These are phyloP conservation scores for Esperia sulphurella DNA, from an alignment of 2,888 invertebrate genomes.

Conservation along the genomic window DNA sequence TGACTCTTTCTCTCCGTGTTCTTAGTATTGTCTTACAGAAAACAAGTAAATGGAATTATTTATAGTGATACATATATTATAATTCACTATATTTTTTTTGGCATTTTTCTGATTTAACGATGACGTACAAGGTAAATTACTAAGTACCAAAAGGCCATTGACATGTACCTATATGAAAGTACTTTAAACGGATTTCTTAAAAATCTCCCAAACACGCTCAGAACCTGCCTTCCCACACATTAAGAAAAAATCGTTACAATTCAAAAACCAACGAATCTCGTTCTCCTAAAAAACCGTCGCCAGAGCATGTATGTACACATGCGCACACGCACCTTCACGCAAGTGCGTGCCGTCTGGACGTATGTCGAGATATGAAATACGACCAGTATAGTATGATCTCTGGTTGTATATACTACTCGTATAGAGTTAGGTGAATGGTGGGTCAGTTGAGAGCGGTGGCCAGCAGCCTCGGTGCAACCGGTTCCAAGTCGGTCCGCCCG, in stretches of 20 bases:
- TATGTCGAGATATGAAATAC: constrained; percentile 13
- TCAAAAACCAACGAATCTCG: constrained; percentile 22
- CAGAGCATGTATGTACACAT: constrained; percentile 10
- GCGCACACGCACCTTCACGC: constrained; percentile 20
- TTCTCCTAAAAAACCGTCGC: constrained; percentile 20
- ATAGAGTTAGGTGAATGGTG: neutral
- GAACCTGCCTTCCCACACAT: constrained; percentile 11
- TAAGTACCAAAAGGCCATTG: no score
- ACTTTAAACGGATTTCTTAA: neutral
- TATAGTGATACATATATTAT: no score
- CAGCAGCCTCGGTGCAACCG: constrained; percentile 57
- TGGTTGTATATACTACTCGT: neutral
- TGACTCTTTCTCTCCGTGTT: no score
- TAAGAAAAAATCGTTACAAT: constrained; percentile 20
- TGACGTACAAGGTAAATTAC: no score
- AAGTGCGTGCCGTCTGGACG: constrained; percentile 19
- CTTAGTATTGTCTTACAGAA: no score
- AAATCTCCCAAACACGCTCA: constrained; percentile 6
- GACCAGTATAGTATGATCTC: constrained; percentile 25
- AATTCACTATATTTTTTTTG: no score
- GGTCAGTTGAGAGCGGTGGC: constrained; percentile 24
- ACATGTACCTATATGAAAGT: no score
- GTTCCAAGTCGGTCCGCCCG: constrained; percentile 48
- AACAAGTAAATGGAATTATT: no score
- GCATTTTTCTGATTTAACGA: no score